Conservation (phyloP, 1,140 invertebrate species). For the Periplaneta americana region DNA sequence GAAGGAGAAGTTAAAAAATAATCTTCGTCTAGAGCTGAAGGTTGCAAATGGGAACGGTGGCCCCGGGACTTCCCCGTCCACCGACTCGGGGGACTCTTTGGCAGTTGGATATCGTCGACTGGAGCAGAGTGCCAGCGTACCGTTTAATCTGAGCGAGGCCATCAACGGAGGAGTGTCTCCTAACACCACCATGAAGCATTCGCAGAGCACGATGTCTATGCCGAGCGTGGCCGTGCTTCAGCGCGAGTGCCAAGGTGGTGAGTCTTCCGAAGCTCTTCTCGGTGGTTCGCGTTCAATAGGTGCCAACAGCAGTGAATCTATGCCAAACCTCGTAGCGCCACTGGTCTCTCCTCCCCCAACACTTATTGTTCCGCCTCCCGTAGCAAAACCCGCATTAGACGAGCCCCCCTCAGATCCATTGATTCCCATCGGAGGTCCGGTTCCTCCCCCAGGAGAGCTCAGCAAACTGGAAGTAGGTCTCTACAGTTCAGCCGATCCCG, state of each 20-base stretch:
- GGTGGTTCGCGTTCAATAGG: not conserved
- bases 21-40: conserved; percentile 27
- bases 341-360: conserved; percentile 15
- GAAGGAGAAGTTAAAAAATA: conserved; percentile 31
- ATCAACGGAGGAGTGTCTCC: conserved; percentile 18
- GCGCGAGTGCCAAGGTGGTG: conserved; percentile 4
- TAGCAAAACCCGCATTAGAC: not conserved
- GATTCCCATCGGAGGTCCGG: not conserved
- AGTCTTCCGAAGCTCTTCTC: not conserved
- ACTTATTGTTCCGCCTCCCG: not conserved
- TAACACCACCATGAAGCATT: conserved; percentile 41
- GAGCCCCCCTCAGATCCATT: not conserved
- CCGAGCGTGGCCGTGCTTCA: conserved; percentile 22
- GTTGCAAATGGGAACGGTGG: conserved; percentile 24
- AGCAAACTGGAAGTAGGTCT: conserved; percentile 35
- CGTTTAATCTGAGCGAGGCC: conserved; percentile 42
- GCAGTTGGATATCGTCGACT: conserved; percentile 41
- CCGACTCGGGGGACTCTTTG: conserved; percentile 39
- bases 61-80: conserved; percentile 43
- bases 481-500: conserved; percentile 34
- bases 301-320: conserved; percentile 34
- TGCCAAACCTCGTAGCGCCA: conserved; percentile 37
- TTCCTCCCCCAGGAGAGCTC: not conserved
- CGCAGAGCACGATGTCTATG: conserved; percentile 52
- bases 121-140: conserved; percentile 51